These are phyloP conservation scores for Agrilus mali DNA, from an alignment of 2,888 invertebrate genomes.

Conservation along the genomic window DNA sequence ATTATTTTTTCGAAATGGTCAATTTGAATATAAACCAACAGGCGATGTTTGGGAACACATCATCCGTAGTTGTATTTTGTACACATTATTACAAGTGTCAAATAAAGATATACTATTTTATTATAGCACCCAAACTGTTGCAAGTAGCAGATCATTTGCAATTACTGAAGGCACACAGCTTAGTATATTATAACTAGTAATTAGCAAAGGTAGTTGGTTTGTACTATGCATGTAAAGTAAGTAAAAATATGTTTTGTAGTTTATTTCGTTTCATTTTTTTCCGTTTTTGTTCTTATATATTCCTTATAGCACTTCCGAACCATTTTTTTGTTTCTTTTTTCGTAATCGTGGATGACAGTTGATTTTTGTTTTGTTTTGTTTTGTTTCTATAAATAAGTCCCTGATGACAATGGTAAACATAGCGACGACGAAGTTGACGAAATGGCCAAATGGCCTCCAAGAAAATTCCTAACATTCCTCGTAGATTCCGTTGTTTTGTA, in stretches of 20 bases:
- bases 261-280: too few species aligned
- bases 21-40: slow-evolving; percentile 23
- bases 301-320: too few species aligned
- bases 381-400: too few species aligned
- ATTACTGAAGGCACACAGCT: slow-evolving; percentile 77
- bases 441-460: slow-evolving; percentile 1
- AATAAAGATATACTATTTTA: slow-evolving; percentile 31
- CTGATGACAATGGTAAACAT: too few species aligned
- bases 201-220: slow-evolving; percentile 37
- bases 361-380: too few species aligned
- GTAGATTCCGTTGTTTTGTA: too few species aligned
- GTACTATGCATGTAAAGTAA: slow-evolving; percentile 29
- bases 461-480: too few species aligned
- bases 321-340: too few species aligned
- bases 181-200: slow-evolving; percentile 38
- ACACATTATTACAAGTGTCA: slow-evolving; percentile 24
- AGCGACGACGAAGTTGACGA: too few species aligned
- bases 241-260: too few species aligned
- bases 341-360: too few species aligned
- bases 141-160: slow-evolving; percentile 47
- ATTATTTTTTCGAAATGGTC: background rate
- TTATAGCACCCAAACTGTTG: slow-evolving; percentile 34
- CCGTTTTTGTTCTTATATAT: too few species aligned
- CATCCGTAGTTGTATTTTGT: slow-evolving; percentile 16
- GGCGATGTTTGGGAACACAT: slow-evolving; percentile 14